Evolutionary conservation across 53 echinoderm and acorn worm species (phyloP), one percentile per base, ranked within the genome.

Genomic region (Zoroaster sp.): DNA sequence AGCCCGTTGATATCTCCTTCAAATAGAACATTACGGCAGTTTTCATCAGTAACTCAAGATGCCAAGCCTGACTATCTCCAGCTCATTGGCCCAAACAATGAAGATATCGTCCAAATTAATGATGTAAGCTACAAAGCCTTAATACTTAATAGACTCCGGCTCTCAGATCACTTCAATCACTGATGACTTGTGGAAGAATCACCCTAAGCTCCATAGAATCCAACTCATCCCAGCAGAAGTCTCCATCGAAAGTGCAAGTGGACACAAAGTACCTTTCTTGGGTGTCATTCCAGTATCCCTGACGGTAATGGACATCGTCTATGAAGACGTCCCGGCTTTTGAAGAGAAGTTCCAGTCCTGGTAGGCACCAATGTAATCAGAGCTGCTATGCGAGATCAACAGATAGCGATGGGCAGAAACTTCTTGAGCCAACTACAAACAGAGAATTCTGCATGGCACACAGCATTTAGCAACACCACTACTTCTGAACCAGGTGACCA

Each of bases 241-340:
- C 25, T 75, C 44, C 46, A 78, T 79, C 4, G 87, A 87, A 53
- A 79, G 91, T 12, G 91, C 91, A 8, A 87, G 87, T 32, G 87
- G 80, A 2, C 91, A 91, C n/a, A 37, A 10, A 1, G 69, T 88
- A 30, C 92, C 92, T 2, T 74, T 53, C n/a, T 30, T 17, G 2
- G 87, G 87, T 0, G 39, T 55, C 11, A 25, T 87, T 17, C 73
- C 73, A 40, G 54, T 54, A 34, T 18, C 74, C 21, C 3, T 87
- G 2, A 1, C 0, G 0, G 52, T 87, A 25, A 37, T 43, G 13
- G 44, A 38, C 31, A 15, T 42, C 5, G 35, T 38, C 42, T 51
- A 25, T 23, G 55, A 59, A 35, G 47, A 75, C 25, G 47, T 70
- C 20, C 54, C 74, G 2, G 38, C 40, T 5, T 55, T 87, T 14